A percentile compares a stretch with the other conserved stretches of the same genome.
These are phyloP conservation scores for Agrenia bidenticulata DNA, from an alignment of 2,888 invertebrate genomes.

Conservation along the genomic window DNA sequence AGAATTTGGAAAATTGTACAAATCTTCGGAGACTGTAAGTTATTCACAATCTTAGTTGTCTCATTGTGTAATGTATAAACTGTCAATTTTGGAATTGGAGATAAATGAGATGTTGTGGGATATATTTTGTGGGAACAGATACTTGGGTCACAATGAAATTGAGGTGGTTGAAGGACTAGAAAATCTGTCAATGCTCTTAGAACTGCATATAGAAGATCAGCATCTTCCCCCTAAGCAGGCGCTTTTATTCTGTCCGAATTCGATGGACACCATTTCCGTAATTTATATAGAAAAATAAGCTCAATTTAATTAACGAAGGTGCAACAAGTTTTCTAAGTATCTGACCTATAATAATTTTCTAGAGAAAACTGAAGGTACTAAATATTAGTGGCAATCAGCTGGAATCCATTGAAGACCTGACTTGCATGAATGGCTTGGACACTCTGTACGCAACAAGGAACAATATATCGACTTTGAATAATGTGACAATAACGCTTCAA, in stretches of 20 bases:
- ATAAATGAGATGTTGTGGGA: too few species aligned
- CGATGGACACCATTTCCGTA: conserved; percentile 64
- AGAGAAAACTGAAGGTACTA: conserved; percentile 64
- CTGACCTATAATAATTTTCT: conserved; percentile 34
- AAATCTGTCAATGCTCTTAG: conserved; percentile 63
- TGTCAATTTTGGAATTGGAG: too few species aligned
- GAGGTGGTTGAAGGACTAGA: conserved; percentile 70
- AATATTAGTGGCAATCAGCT: conserved; percentile 68
- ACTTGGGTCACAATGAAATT: conserved; percentile 68
- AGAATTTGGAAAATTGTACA: conserved; percentile 61
- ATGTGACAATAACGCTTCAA: conserved; percentile 62
- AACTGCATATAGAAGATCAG: conserved; percentile 71
- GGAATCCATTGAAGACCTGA: conserved; percentile 60
- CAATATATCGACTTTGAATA: conserved; percentile 60
- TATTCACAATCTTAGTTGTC: conserved; percentile 14
- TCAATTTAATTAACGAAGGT: not conserved
- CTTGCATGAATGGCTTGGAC: conserved; percentile 34
- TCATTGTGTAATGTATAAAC: not conserved
- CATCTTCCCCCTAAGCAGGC: conserved; percentile 61
- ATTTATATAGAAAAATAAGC: conserved; percentile 45
- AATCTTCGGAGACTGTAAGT: conserved; percentile 74
- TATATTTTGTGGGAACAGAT: too few species aligned
- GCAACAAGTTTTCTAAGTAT: conserved; percentile 44
- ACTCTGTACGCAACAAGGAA: conserved; percentile 42
- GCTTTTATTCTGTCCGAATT: conserved; percentile 69